phyloP scores from a whole-genome alignment of 1,140 invertebrate species.

The Camponotus vicinus region DNA sequence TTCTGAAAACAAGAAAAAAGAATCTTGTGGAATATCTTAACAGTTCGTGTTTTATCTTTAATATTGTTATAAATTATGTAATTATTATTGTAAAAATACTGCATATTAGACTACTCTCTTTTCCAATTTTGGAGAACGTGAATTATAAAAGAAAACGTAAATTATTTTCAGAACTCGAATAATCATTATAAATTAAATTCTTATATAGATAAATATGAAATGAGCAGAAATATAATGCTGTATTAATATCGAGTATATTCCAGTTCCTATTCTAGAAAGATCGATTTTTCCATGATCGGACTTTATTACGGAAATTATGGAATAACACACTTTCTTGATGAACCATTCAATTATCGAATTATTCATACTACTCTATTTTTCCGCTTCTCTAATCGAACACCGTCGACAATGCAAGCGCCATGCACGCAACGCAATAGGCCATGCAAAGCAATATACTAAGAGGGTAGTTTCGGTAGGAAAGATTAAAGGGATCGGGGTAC shows the following conservation, averaged over 20 bases:
- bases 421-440: conserved; percentile 19
- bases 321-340: conserved; percentile 42
- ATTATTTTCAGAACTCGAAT: neutral
- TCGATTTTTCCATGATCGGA: neutral
- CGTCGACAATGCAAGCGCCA: conserved; percentile 7
- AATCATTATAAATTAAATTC: neutral
- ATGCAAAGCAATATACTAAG: conserved; percentile 18
- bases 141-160: neutral
- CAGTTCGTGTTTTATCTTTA: neutral
- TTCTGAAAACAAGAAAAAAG: neutral
- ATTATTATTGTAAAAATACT: neutral
- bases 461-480: neutral
- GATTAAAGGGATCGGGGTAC: conserved; percentile 34
- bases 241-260: neutral
- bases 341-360: conserved; percentile 50
- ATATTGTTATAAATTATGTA: neutral
- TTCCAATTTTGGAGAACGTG: neutral
- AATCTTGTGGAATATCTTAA: neutral
- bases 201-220: neutral
- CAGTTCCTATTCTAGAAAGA: neutral
- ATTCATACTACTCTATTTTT: conserved; percentile 32
- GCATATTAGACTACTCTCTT: neutral
- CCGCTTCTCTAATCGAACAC: conserved; percentile 21
- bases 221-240: neutral
- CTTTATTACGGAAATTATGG: conserved; percentile 18